These are phyloP conservation scores for Heteromormyrus szaboi DNA, from an alignment of 2,797 vertebrate genomes.

Conservation along the genomic window DNA sequence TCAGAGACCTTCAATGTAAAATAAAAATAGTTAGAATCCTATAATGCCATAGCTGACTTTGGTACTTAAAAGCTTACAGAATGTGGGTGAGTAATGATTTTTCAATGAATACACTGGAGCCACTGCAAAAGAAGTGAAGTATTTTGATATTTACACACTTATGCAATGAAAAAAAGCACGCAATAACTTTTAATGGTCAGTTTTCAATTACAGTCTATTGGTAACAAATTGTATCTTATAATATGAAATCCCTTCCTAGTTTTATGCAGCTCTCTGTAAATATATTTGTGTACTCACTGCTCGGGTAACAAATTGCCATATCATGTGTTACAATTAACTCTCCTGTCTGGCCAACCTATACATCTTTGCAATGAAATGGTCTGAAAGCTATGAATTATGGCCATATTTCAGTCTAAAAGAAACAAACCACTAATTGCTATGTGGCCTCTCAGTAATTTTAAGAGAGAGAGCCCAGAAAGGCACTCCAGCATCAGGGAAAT, in stretches of 20 bases:
- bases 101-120: constrained; percentile 48
- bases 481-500: constrained; percentile 64
- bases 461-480: constrained; percentile 64
- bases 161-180: constrained; percentile 46
- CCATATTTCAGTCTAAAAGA: constrained; percentile 78
- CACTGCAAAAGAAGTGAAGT: constrained; percentile 45
- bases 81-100: constrained; percentile 24
- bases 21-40: not conserved
- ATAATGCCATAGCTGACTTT: not conserved
- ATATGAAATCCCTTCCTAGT: constrained; percentile 27
- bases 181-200: constrained; percentile 44
- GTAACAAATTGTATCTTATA: constrained; percentile 53
- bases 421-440: constrained; percentile 75
- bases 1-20: not conserved
- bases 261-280: constrained; percentile 55
- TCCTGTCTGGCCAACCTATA: constrained; percentile 52
- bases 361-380: constrained; percentile 60
- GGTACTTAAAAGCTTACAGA: not conserved
- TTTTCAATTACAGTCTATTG: constrained; percentile 53
- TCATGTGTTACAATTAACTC: constrained; percentile 72
- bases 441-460: constrained; percentile 67
- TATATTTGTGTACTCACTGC: constrained; percentile 62
- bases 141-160: constrained; percentile 37
- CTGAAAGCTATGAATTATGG: constrained; percentile 78
- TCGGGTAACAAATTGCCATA: constrained; percentile 71